Base-by-base conservation (phyloP, 2,888 invertebrate genomes). In the Pseudococcus jackbeardsleyi region DNA sequence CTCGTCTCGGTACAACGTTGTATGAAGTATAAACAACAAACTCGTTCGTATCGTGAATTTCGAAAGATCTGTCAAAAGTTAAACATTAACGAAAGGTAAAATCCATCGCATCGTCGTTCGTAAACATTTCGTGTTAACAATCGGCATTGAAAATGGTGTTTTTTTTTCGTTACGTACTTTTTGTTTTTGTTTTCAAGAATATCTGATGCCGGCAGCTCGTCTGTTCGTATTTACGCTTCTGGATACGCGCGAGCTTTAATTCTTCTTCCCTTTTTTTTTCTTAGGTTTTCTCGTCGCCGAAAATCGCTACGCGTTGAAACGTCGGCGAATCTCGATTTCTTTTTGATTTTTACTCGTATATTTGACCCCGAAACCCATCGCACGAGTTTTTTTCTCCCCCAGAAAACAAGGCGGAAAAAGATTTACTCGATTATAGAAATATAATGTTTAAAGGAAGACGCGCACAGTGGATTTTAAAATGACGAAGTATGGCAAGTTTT, bases 51-150 rank as follows among this genome's bases (percentile, higher is more conserved):
- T 33, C 72, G 72, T 72, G 72, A 72, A 72, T 72, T 72, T 72
- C 72, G 72, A 72, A 72, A 33, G 72, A 72, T 72, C 72, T 72
- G 72, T 72, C 72, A 72, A 72, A 72, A 72, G 72, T 72, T 72
- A 72, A 72, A 72, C 72, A 72, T 72, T 72, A 33, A 72, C 72
- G 72, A 72, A 33, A 72, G 72, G 72, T 72, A 72, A 72, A 72
- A 72, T 72, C 72, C 72, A 64, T 64, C 59, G 50, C 50, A 50
- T 50, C 50, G 42, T 42, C 48, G 64, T 72, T 72, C 33, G 72
- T 72, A 72, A 72, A 72, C 72, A 72, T 72, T 72, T 72, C 72
- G 72, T 72, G 72, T 72, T 72, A 72, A 72, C 72, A 72, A 72
- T 72, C 72, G 72, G 33, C 39, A 72, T 72, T 33, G 72, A 72